Base-by-base conservation (phyloP, 2,797 vertebrate genomes). In the Oceanodroma leucorhoa region DNA sequence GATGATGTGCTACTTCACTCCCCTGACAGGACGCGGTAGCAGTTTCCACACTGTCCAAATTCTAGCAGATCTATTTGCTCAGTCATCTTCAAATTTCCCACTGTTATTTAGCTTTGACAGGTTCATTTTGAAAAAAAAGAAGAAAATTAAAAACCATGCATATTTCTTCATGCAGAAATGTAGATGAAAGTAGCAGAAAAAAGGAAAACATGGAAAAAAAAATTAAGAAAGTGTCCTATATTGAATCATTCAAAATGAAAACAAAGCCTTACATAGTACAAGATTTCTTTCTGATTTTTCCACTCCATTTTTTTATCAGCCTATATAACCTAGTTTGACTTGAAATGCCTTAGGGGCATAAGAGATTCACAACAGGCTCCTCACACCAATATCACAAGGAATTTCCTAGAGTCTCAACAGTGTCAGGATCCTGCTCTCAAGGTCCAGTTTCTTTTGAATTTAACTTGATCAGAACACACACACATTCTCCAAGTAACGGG, bases 21-120 rank as follows among this genome's bases (percentile, higher is more conserved):
- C 43, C 43, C 12, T 10, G 20, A 61, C 8, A 71, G 26, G 58
- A 58, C 26, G 22, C 0, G 0, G 41, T 11, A 48, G 60, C 22
- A 45, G 20, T 62, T 89, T 38, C 43, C 45, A 65, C n/a, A 34
- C n/a, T 26, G 46, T 16, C 36, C 60, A 41, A 18, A 45, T 50
- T 75, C 34, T 41, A 79, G 27, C 22, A 79, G 29, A 67, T 19
- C 12, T 54, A 9, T 29, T 58, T 46, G 29, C n/a, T 76, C 58
- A 34, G 40, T 51, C 45, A 72, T 41, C 36, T 79, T 67, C 29
- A 36, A 55, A 51, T 69, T 70, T 92, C 14, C 21, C 58, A 45
- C 10, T 0, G 0, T 36, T 34, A 64, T 71, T 67, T 54, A 72
- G n/a, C 8, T 41, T 55, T 10, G 6, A 40, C 26, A 41, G n/a